Conservation (phyloP, 1,140 invertebrate genomes). For the Neuroterus valhalla region DNA sequence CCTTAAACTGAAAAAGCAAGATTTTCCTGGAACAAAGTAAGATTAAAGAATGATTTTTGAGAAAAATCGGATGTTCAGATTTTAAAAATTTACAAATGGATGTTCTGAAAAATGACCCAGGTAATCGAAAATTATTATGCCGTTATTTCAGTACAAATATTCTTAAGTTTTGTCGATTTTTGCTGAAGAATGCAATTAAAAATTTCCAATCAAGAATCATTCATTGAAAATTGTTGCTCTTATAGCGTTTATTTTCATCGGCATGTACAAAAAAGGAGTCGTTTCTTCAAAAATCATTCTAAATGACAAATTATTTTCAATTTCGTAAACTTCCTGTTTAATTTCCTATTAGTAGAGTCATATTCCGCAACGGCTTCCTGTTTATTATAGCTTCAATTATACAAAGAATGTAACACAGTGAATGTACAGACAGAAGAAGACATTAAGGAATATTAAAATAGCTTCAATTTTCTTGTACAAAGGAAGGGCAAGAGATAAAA, state of each 20-base stretch:
- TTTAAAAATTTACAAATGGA: no score
- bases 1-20: no score
- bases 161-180: background rate
- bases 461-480: conserved; percentile 1
- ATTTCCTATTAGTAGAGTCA: conserved; percentile 22
- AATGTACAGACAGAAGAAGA: conserved; percentile 16
- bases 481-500: background rate
- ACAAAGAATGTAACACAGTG: conserved; percentile 1
- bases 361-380: background rate
- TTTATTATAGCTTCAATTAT: conserved; percentile 3
- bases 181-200: background rate
- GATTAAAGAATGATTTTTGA: no score
- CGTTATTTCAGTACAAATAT: no score
- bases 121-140: no score
- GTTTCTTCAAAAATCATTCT: background rate
- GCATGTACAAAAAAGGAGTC: background rate
- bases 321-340: conserved; percentile 9
- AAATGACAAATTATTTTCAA: background rate
- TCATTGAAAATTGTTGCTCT: background rate
- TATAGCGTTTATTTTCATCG: background rate
- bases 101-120: no score
- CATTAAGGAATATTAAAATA: conserved; percentile 8
- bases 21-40: no score
- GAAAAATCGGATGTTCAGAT: no score
- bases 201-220: background rate